phyloP scores from a whole-genome alignment of 2,113 vertebrate genomes.

The Origma solitaria region DNA sequence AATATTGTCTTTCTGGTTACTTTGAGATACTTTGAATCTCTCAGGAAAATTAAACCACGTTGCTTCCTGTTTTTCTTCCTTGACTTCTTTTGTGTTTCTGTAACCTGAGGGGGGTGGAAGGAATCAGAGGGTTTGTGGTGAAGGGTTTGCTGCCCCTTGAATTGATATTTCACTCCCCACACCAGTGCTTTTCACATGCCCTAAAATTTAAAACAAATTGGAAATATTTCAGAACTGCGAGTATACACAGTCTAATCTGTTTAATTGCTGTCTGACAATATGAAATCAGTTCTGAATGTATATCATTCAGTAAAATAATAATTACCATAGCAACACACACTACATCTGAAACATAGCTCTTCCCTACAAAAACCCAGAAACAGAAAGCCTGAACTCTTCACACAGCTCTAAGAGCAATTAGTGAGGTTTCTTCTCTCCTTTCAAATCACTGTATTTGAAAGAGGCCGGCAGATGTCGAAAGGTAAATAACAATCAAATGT shows the following conservation, averaged over 20 bases:
- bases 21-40: not conserved
- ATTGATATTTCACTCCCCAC: not conserved
- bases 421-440: conserved; percentile 38
- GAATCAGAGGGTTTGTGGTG: not conserved
- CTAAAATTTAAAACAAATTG: conserved; percentile 33
- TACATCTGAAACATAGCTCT: conserved; percentile 43
- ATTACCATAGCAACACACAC: conserved; percentile 71
- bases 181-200: not conserved
- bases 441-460: conserved; percentile 43
- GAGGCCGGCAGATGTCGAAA: conserved; percentile 30
- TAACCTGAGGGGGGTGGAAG: not conserved
- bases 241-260: conserved; percentile 58
- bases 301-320: conserved; percentile 68
- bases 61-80: not conserved
- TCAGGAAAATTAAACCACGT: not conserved
- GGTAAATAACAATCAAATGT: conserved; percentile 53
- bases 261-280: conserved; percentile 65
- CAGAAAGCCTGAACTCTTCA: conserved; percentile 56
- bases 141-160: not conserved
- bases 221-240: conserved; percentile 20
- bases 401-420: conserved; percentile 46
- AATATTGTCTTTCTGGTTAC: not conserved
- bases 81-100: not conserved
- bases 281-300: conserved; percentile 63
- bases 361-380: conserved; percentile 31